These are phyloP conservation scores for Peribatodes rhomboidaria DNA, from an alignment of 2,888 invertebrate species.

Conservation along the genomic window DNA sequence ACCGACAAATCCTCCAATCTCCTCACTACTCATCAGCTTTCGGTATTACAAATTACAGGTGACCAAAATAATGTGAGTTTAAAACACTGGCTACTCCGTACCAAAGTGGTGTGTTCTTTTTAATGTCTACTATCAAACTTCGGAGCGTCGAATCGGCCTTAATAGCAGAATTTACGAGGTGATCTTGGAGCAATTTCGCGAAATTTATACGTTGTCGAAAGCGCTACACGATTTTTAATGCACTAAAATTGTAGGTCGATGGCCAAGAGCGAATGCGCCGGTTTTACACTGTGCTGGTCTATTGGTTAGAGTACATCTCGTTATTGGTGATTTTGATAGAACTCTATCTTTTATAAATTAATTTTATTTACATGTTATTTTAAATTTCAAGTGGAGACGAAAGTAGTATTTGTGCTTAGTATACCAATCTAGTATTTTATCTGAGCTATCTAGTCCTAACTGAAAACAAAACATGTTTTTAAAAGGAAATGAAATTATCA, in stretches of 20 bases:
- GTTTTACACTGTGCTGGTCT: slow-evolving; percentile 1
- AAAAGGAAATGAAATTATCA: too few relatives aligned
- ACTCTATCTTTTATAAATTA: neutral
- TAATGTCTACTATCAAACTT: slow-evolving; percentile 49
- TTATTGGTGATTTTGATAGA: neutral
- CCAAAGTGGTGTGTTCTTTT: slow-evolving; percentile 38
- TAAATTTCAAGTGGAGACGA: too few relatives aligned
- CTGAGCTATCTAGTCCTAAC: too few relatives aligned
- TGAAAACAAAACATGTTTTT: too few relatives aligned
- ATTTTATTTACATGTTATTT: too few relatives aligned
- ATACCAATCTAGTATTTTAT: too few relatives aligned
- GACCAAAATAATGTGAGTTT: slow-evolving; percentile 57
- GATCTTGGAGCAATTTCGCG: slow-evolving; percentile 65
- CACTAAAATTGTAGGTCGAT: slow-evolving; percentile 46
- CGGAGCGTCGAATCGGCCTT: slow-evolving; percentile 39
- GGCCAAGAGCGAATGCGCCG: slow-evolving; percentile 25
- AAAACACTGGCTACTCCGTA: slow-evolving; percentile 52
- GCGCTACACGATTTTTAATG: slow-evolving; percentile 63
- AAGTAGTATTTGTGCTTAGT: too few relatives aligned
- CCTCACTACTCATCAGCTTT: slow-evolving; percentile 38
- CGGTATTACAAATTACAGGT: slow-evolving; percentile 64
- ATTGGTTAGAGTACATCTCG: neutral
- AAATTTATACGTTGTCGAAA: slow-evolving; percentile 68
- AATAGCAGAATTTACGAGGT: slow-evolving; percentile 66
- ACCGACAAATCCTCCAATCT: neutral